Base-by-base conservation (phyloP, 1,140 invertebrate genomes). In the Apis cerana region DNA sequence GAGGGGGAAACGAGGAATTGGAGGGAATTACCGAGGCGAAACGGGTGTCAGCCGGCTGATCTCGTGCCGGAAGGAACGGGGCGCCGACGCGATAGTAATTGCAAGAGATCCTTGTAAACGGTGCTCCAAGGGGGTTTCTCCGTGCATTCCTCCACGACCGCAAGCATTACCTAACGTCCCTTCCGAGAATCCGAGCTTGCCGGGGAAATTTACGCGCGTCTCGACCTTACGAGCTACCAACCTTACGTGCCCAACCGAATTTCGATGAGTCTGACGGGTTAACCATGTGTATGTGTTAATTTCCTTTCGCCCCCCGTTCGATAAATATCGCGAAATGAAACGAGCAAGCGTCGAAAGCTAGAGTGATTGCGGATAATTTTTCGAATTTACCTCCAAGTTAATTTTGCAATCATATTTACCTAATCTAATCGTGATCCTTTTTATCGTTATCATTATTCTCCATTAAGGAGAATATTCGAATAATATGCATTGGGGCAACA, bases 41-140 rank as follows among this genome's bases (percentile, higher is more conserved):
- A 83, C 58, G 48, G 27, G 33, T 61, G 82, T 71, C 54, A 62
- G 50, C 3, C 67, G 59, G 56, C 75, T 58, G 58, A 79, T 72
- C 52, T 68, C 23, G 8, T 27, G 1, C n/a, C 15, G 12, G 52
- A 71, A 19, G 59, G 67, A 82, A 56, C 67, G 13, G 48, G 15
- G 50, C 33, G 21, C 27, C 13, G 72, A 62, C 68, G 81, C 54
- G 82, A 67, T 65, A n/a, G 62, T 83, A 83, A 79, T 79, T 72
- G 69, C 76, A 27, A 43, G 54, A 56, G 56, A 80, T 79, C 82
- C 69, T 69, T 83, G 77, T 70, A 80, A 84, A 80, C 58, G 70
- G 78, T 12, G 21, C 48, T 80, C 56, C 27, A 74, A 80, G 77
- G 2, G 2, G 77, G 69, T 80, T 70, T 56, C 81, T n/a, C 15